Evolutionary conservation across 2,113 vertebrate species (phyloP).

Genomic region (Ornithorhynchus anatinus): DNA sequence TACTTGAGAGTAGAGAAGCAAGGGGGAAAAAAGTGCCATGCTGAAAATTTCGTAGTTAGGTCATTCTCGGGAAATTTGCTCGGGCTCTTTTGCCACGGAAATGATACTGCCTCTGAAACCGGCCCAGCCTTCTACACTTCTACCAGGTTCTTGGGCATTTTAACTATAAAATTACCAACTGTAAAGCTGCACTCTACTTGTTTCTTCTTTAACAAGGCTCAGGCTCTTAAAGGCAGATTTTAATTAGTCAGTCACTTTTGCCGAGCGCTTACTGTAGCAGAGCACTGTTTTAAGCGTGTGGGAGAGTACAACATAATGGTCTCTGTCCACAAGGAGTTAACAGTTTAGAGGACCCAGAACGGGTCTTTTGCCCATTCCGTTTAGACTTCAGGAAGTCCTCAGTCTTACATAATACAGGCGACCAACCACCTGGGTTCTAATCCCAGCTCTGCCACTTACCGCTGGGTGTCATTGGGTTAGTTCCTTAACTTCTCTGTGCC

Average conservation of each 20-base stretch:
- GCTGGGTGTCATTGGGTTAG: too few relatives aligned
- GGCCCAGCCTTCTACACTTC: conserved; percentile 1
- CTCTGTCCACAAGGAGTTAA: too few relatives aligned
- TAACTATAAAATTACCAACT: too few relatives aligned
- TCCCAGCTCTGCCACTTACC: too few relatives aligned
- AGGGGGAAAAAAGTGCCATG: not conserved
- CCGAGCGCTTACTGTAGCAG: too few relatives aligned
- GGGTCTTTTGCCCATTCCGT: conserved; percentile 15
- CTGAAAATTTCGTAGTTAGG: conserved; percentile 3
- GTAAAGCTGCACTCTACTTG: conserved; percentile 12
- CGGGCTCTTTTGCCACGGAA: not conserved
- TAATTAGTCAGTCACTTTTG: too few relatives aligned
- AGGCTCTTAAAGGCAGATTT: conserved; percentile 17
- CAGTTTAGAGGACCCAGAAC: too few relatives aligned
- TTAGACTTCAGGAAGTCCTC: conserved; percentile 24
- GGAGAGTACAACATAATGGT: too few relatives aligned
- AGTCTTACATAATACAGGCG: too few relatives aligned
- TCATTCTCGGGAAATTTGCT: conserved; percentile 4
- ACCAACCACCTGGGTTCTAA: too few relatives aligned
- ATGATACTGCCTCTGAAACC: not conserved
- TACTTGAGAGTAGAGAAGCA: not conserved
- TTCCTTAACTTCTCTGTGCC: too few relatives aligned
- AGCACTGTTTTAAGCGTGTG: too few relatives aligned
- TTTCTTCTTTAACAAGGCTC: not conserved
- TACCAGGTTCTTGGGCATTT: conserved; percentile 13